phyloP scores from a whole-genome alignment of 2,113 vertebrate genomes.

The Dermatemys mawii region DNA sequence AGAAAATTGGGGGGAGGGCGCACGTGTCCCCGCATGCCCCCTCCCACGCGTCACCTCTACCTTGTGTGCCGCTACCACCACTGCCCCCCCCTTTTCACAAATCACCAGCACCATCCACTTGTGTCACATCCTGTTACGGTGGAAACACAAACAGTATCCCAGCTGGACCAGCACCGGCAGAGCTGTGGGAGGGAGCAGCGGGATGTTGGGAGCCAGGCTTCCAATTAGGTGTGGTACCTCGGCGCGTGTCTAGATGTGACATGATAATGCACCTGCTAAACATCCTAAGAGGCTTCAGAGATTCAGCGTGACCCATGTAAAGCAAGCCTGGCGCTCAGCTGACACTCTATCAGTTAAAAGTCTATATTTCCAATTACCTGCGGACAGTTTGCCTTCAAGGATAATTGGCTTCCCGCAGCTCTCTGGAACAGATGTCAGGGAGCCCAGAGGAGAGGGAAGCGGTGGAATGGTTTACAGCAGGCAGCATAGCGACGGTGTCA shows the following conservation, averaged over 20 bases:
- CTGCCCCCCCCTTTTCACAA: no score
- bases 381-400: conserved; percentile 54
- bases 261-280: conserved; percentile 65
- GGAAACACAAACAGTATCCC: not conserved
- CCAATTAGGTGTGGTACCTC: not conserved
- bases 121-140: not conserved
- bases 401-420: conserved; percentile 75
- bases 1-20: no score
- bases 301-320: conserved; percentile 48
- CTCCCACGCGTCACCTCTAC: no score
- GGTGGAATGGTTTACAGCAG: not conserved
- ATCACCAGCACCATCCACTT: not conserved
- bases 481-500: not conserved
- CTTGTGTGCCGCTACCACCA: rapidly evolving
- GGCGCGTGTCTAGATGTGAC: conserved; percentile 48
- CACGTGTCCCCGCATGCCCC: no score
- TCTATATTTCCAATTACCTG: conserved; percentile 73
- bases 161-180: rapidly evolving
- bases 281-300: conserved; percentile 25
- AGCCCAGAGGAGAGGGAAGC: conserved; percentile 7
- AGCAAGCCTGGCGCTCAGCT: conserved; percentile 59
- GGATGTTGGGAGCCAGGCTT: not conserved
- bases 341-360: conserved; percentile 69
- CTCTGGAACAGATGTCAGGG: conserved; percentile 25
- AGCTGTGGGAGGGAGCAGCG: not conserved